Base-by-base conservation (phyloP, 1,140 invertebrate species). In the Notospermus geniculatus region DNA sequence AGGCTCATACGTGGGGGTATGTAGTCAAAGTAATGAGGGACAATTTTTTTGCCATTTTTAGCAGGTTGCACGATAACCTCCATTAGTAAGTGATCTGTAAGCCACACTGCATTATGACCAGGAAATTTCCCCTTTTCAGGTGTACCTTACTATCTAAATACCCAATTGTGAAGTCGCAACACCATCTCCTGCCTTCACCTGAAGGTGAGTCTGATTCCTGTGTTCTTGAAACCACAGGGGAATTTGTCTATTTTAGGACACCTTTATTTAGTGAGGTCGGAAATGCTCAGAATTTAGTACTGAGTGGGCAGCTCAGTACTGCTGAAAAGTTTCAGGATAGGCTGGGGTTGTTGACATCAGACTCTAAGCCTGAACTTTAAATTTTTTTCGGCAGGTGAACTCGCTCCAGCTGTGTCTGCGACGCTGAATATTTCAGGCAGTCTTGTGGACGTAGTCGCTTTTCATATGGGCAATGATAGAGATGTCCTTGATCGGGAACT, bases 381-480 rank as follows among this genome's bases (percentile, higher is more conserved):
- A n/a, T n/a, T n/a, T n/a, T 5, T 50, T 23, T 27, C 7, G 7
- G 0, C 29, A 69, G 79, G 80, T 45, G 80, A 82, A 64, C 68
- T 82, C 25, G 80, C 80, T 15, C 80, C 80, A 22, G 80, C 76
- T 27, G 73, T 82, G 2, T 76, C 78, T 36, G 80, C 79, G 22
- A 80, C 77, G 27, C 67, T 82, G 15, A 79, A 82, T 61, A 69
- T 78, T 2, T 70, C 68, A 27, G 79, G 80, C 9, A 64, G 58
- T 50, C 57, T 75, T 23, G 75, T 82, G 9, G 77, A 81, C 63
- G 76, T 81, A 71, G 75, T 81, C 32, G 73, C 77, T 2, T 80
- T 76, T 45, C 80, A 81, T 66, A 81, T 81, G 80, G 80, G 80
- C 23, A 81, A 81, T 65, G 78, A 82, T 64, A 53, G 77, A n/a